Evolutionary conservation across 2,797 vertebrate species (phyloP).

Genomic region (Lepus oiostolus): DNA sequence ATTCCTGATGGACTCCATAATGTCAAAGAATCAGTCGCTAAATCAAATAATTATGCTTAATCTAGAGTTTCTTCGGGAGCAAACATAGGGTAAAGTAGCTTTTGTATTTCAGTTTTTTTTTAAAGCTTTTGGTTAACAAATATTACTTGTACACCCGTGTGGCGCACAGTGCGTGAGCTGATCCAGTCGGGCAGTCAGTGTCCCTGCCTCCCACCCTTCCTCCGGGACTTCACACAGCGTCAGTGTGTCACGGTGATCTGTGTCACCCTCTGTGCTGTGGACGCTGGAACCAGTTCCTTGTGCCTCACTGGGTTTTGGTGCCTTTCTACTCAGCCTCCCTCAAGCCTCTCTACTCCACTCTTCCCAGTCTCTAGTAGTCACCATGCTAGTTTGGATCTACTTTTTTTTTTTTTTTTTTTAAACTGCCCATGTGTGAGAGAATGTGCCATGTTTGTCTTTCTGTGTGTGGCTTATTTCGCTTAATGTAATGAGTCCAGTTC

Average conservation of each 20-base stretch:
- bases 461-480: too few relatives aligned
- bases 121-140: not conserved
- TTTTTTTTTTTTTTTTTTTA: not conserved
- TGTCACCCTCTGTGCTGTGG: not conserved
- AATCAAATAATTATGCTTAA: conserved; percentile 6
- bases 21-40: not conserved
- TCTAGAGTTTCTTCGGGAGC: not conserved
- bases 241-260: too few relatives aligned
- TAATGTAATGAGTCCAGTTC: too few relatives aligned
- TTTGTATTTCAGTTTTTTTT: conserved; percentile 15
- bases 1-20: not conserved
- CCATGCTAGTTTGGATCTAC: not conserved
- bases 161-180: not conserved
- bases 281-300: not conserved
- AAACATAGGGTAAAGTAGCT: not conserved
- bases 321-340: not conserved
- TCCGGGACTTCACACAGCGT: too few relatives aligned
- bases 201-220: too few relatives aligned
- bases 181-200: too few relatives aligned
- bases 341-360: too few relatives aligned
- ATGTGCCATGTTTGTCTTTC: too few relatives aligned
- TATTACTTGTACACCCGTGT: not conserved
- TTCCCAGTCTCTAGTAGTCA: not conserved
- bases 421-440: too few relatives aligned
- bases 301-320: not conserved